phyloP scores from a whole-genome alignment of 2,888 invertebrate genomes.

The Arrhopalites spinosus region DNA sequence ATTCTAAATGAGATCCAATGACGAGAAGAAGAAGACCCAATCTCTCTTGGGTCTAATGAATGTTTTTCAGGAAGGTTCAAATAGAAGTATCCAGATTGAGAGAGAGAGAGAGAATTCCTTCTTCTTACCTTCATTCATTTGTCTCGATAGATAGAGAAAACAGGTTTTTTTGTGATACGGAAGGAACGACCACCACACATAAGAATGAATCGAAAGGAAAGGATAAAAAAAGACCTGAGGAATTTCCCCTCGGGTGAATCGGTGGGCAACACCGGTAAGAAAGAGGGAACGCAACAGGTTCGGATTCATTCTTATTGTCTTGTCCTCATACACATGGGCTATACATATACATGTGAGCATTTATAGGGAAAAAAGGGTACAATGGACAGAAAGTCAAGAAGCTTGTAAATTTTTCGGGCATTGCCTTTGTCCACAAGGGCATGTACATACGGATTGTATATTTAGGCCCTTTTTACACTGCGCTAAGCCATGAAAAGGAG shows the following conservation, averaged over 20 bases:
- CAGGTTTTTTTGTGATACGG: slow-evolving; percentile 40
- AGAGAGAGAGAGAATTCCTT: slow-evolving; percentile 19
- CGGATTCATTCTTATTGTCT: neutral
- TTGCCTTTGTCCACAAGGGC: neutral
- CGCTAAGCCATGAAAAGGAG: neutral
- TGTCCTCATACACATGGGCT: neutral
- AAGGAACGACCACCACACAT: slow-evolving; percentile 38
- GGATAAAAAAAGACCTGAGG: slow-evolving; percentile 28
- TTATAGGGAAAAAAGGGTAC: slow-evolving; percentile 3
- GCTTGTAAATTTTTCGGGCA: neutral
- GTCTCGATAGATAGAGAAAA: slow-evolving; percentile 33
- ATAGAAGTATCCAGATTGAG: slow-evolving; percentile 19
- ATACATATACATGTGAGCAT: neutral
- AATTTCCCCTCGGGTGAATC: slow-evolving; percentile 36
- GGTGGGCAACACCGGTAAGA: slow-evolving; percentile 39
- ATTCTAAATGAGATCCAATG: slow-evolving; percentile 26
- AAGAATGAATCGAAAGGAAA: slow-evolving; percentile 28
- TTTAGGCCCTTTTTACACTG: neutral
- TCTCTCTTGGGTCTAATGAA: slow-evolving; percentile 19
- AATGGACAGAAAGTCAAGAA: slow-evolving; percentile 17
- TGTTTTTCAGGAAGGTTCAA: slow-evolving; percentile 27
- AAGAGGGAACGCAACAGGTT: slow-evolving; percentile 39
- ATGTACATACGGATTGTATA: neutral
- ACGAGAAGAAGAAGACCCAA: slow-evolving; percentile 18
- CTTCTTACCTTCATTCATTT: slow-evolving; percentile 38